Evolutionary conservation across 2,113 vertebrate genomes (phyloP), one percentile per base, ranked within the genome.

Genomic region (Paedocypris sp.): DNA sequence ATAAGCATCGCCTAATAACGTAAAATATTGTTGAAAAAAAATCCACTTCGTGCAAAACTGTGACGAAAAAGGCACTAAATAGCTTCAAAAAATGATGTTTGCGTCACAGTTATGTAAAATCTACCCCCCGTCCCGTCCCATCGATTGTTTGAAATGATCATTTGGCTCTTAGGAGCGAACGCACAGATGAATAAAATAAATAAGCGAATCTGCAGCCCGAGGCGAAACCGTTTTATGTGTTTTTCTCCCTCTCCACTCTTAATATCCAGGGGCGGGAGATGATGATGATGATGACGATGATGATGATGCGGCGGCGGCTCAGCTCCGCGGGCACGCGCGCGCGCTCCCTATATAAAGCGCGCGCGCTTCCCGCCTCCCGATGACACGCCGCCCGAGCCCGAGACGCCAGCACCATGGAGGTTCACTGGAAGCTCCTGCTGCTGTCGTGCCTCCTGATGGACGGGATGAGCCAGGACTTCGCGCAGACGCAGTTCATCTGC

Each of bases 401-500:
- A 29, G 39, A 31, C 20, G 46, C 56, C 25, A 51, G 26, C 58
- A 64, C 45, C 59, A 85, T 85, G 80, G 71, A 63, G 68, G 58
- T 65, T 39, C 78, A 77, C 15, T 82, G 83, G 86, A 83, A 82
- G 83, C 77, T 87, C 60, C 78, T 89, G 61, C 73, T 90, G 18
- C 75, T 86, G 68, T 73, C 68, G 26, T 60, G 74, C 68, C 74
- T 85, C 32, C 68, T 86, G 72, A 71, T 69, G 64, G 69, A 78
- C 72, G 87, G 80, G 56, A 82, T 79, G 2, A 79, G 72, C 3
- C 90, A 91, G 77, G 83, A 90, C 77, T 86, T 92, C 47, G 91
- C 84, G 51, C 93, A 91, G 79, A 92, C 91, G 31, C 91, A 94
- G 62, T 98, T 97, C 79, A 86, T 98, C 66, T 98, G 94, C 86